These are phyloP conservation scores for Erpetoichthys calabaricus DNA, from an alignment of 2,797 vertebrate species.

Conservation along the genomic window DNA sequence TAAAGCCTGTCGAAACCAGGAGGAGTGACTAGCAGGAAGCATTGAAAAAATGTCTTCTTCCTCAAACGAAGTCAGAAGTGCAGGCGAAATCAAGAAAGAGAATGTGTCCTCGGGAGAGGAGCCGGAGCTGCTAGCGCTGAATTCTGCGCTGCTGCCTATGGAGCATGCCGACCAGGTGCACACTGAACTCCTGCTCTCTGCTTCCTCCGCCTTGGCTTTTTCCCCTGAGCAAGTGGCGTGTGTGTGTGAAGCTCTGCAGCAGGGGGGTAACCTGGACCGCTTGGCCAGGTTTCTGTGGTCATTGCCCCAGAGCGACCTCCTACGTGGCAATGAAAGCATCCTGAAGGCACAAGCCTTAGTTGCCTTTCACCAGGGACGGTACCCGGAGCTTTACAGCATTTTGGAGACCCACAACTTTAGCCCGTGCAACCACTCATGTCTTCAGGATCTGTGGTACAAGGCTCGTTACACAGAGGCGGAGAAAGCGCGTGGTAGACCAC, in stretches of 20 bases:
- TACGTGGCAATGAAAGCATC: conserved; percentile 95
- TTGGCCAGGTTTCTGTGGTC: conserved; percentile 95
- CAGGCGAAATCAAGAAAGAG: conserved; percentile 88
- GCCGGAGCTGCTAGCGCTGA: conserved; percentile 66
- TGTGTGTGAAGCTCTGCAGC: conserved; percentile 94
- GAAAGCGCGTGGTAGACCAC: conserved; percentile 84
- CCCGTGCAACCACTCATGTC: conserved; percentile 79
- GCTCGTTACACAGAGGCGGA: conserved; percentile 94
- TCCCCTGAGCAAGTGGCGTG: conserved; percentile 96
- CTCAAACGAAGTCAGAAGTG: conserved; percentile 67
- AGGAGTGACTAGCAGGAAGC: conserved; percentile 69
- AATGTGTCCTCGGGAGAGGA: conserved; percentile 70
- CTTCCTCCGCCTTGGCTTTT: conserved; percentile 77
- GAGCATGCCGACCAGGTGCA: conserved; percentile 73
- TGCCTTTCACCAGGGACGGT: conserved; percentile 90
- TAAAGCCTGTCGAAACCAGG: conserved; percentile 55
- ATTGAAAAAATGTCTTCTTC: conserved; percentile 87
- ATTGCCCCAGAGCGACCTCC: conserved; percentile 86
- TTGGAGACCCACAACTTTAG: conserved; percentile 94
- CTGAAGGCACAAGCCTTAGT: conserved; percentile 93
- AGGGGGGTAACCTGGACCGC: conserved; percentile 94
- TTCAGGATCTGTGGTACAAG: conserved; percentile 97
- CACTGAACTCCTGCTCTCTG: conserved; percentile 72
- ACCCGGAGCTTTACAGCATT: conserved; percentile 91
- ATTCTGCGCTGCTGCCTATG: conserved; percentile 69